Conservation (phyloP, 2,797 vertebrate genomes). For the Buceros bicornis region DNA sequence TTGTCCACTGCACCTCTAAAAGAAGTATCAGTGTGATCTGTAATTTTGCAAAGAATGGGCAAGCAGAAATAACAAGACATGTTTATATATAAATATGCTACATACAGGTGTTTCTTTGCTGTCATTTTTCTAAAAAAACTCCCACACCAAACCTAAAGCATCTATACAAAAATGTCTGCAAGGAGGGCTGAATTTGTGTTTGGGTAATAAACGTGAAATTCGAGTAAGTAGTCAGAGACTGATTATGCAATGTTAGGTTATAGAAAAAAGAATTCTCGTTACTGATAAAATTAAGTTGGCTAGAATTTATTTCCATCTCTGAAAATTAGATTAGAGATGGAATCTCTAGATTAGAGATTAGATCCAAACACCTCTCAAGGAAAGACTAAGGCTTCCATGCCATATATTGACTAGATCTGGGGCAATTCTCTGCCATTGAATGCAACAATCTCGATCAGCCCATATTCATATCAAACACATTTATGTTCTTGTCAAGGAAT, state of each 20-base stretch:
- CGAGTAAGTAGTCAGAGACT: background rate
- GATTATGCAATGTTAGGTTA: background rate
- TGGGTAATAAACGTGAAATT: background rate
- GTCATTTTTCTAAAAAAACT: background rate
- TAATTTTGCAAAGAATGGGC: background rate
- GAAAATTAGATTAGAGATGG: background rate
- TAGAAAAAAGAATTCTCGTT: background rate
- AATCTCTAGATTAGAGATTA: background rate
- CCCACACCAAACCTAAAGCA: fast-evolving
- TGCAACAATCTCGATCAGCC: background rate
- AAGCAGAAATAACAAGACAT: background rate
- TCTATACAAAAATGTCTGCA: background rate
- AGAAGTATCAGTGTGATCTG: background rate
- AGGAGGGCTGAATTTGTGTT: background rate
- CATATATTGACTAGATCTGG: background rate
- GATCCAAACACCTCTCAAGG: background rate
- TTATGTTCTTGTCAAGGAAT: background rate
- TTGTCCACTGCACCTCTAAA: background rate
- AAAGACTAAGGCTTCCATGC: background rate
- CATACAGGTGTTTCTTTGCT: background rate
- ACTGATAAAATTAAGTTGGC: background rate
- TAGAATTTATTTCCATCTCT: background rate
- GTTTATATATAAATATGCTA: background rate
- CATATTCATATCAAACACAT: background rate
- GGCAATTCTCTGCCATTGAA: background rate